Conservation (phyloP, 2,113 vertebrate genomes). For the Cebus imitator region DNA sequence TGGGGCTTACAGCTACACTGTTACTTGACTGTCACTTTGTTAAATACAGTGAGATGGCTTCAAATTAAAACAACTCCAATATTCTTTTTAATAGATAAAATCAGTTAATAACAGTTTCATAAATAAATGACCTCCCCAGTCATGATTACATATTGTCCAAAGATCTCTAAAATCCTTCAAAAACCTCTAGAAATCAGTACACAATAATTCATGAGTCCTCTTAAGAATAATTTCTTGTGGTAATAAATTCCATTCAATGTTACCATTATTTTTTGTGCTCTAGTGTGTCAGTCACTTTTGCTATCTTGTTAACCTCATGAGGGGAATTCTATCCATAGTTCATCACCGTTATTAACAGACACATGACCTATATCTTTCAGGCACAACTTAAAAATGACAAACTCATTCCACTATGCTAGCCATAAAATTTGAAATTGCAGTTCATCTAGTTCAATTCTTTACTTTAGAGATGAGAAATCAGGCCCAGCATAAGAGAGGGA, state of each 20-base stretch:
- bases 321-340: background rate
- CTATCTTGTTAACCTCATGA: background rate
- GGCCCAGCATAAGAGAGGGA: background rate
- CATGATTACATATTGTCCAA: background rate
- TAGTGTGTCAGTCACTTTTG: background rate
- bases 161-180: background rate
- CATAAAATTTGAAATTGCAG: background rate
- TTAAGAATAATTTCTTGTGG: background rate
- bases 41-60: background rate
- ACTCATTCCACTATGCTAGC: background rate
- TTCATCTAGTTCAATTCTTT: background rate
- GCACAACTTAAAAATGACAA: background rate
- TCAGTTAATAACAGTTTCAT: background rate
- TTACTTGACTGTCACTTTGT: background rate
- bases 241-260: background rate
- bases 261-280: background rate
- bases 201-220: background rate
- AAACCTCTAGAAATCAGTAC: background rate
- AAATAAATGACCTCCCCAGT: background rate
- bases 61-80: background rate
- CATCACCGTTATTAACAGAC: background rate
- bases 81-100: too few relatives aligned
- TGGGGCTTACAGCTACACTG: background rate
- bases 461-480: background rate
- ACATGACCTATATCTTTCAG: background rate